Percentiles rank a stretch among this genome's conserved stretches.
Evolutionary conservation across 2,113 vertebrate genomes (phyloP).

Genomic region (Narcine bancroftii): DNA sequence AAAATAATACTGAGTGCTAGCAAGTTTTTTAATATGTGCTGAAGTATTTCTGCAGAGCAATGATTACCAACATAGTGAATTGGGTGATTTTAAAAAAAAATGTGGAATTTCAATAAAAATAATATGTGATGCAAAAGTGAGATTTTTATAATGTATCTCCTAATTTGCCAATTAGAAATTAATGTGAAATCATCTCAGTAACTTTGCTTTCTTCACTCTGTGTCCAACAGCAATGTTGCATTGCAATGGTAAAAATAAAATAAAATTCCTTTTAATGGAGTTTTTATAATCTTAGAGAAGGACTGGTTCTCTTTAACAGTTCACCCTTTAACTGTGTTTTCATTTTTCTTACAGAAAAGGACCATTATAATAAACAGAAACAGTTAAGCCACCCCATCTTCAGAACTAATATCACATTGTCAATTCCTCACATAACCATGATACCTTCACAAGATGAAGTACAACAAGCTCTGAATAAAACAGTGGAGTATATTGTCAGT

Average conservation of each 20-base stretch:
- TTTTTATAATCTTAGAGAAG: background rate
- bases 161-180: background rate
- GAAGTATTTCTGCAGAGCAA: background rate
- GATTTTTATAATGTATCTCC: background rate
- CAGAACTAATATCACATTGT: constrained; percentile 61
- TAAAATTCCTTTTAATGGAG: background rate
- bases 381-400: constrained; percentile 63
- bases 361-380: constrained; percentile 49
- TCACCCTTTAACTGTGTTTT: background rate
- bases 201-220: background rate
- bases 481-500: constrained; percentile 68
- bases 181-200: background rate
- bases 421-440: constrained; percentile 75
- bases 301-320: background rate
- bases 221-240: background rate
- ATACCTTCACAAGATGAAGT: constrained; percentile 75
- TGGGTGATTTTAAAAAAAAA: background rate
- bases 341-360: constrained; percentile 54
- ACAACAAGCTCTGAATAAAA: constrained; percentile 73
- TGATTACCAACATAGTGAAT: background rate
- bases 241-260: background rate
- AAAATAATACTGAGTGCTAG: background rate
- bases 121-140: background rate
- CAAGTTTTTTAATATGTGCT: background rate
- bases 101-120: background rate